phyloP scores from a whole-genome alignment of 2,888 invertebrate species.

The Parnassius apollo region DNA sequence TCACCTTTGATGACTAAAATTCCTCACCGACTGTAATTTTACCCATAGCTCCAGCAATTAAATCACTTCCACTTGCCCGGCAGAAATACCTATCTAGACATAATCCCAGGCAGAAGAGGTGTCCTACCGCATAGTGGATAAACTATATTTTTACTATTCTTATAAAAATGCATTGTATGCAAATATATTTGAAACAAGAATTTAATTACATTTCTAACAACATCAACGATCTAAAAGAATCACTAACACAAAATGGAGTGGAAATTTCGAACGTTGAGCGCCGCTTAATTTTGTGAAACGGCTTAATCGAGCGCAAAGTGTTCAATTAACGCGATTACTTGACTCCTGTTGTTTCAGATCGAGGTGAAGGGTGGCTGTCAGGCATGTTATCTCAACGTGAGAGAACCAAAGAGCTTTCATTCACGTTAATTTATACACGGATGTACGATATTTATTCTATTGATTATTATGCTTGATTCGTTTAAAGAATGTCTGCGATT shows the following conservation, averaged over 20 bases:
- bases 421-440: background rate
- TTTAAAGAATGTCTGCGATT: too few species aligned
- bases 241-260: background rate
- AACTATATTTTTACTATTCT: too few species aligned
- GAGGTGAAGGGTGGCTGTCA: constrained; percentile 8
- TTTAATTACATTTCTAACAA: background rate
- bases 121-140: too few species aligned
- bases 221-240: background rate
- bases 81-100: too few species aligned
- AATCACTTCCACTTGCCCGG: too few species aligned
- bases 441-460: too few species aligned
- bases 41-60: too few species aligned
- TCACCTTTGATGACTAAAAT: too few species aligned
- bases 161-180: too few species aligned
- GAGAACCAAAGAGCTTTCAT: background rate
- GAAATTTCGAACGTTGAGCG: constrained; percentile 7
- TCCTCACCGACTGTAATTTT: too few species aligned
- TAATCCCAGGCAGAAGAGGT: too few species aligned
- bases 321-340: constrained; percentile 23
- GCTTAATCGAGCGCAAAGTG: constrained; percentile 20
- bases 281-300: constrained; percentile 14
- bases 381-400: constrained; percentile 3
- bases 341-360: constrained; percentile 6
- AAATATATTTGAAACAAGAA: background rate
- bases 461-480: too few species aligned